Evolutionary conservation across 2,797 vertebrate genomes (phyloP).

Genomic region (Melanotaenia boesemani): DNA sequence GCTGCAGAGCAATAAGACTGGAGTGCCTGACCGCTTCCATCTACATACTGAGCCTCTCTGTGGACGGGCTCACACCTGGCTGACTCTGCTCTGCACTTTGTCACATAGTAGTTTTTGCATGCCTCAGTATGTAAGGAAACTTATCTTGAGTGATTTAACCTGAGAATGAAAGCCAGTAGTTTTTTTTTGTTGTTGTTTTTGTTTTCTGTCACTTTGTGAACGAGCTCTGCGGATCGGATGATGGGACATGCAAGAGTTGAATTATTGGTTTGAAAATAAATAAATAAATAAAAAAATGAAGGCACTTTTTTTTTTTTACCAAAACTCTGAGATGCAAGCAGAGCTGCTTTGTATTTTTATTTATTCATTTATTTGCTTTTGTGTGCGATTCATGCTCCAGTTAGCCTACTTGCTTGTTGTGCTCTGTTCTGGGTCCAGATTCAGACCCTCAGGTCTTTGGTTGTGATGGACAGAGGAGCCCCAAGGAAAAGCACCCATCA

Average conservation of each 20-base stretch:
- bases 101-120: slow-evolving; percentile 21
- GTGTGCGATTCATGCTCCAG: slow-evolving; percentile 16
- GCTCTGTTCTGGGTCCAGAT: slow-evolving; percentile 21
- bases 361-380: slow-evolving; percentile 5
- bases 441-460: slow-evolving; percentile 24
- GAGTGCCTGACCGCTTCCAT: slow-evolving; percentile 39
- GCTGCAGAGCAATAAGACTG: slow-evolving; percentile 56
- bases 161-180: background rate
- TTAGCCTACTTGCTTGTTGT: slow-evolving; percentile 28
- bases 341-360: background rate
- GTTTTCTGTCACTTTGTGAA: background rate
- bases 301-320: background rate
- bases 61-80: slow-evolving; percentile 42
- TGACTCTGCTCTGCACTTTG: slow-evolving; percentile 28
- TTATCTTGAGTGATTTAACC: background rate
- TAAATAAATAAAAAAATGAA: background rate
- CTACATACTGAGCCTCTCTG: slow-evolving; percentile 29
- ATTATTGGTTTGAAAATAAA: background rate
- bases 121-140: slow-evolving; percentile 17
- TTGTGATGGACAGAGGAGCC: slow-evolving; percentile 52
- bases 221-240: background rate
- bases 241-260: background rate
- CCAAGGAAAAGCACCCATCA: slow-evolving; percentile 35
- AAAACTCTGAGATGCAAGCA: background rate
- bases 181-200: background rate